Evolutionary conservation across 1,140 invertebrate genomes (phyloP), one percentile per base, ranked within the genome.

Genomic region (Pachypeltis micranthus): DNA sequence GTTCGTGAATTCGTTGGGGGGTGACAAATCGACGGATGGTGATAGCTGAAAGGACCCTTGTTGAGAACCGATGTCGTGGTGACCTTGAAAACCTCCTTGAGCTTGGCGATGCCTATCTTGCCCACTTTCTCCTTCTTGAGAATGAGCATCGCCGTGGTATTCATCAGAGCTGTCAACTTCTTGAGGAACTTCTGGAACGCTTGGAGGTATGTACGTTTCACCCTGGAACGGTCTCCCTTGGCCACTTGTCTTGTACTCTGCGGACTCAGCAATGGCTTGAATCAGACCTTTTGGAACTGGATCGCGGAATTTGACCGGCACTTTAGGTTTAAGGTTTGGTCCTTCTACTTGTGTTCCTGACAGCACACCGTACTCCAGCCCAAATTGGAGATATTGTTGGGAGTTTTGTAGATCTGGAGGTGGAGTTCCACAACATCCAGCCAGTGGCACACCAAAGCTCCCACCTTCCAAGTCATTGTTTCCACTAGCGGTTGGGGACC

Each of bases 241-340:
- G 78, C 78, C 21, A 70, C 77, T 61, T 21, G 44, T 62, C 31
- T 68, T 65, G 16, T 57, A 68, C 58, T 68, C 56, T 12, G 63
- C 69, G 74, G 80, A 72, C 24, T 74, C 74, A 64, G 77, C 82
- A 61, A 83, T 83, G 16, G 82, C 79, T 65, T 84, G 77, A 1
- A 85, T 72, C 1, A 88, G 69, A 1, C 83, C 84, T 55, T 75
- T 74, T 2, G 86, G 86, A 1, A 88, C 81, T 0, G 82, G 79
- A 27, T 86, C 83, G 59, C 84, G 78, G 69, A 87, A 87, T 67
- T 83, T 80, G 4, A 85, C 77, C 0, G 82, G 83, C 28, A 77
- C 73, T 71, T 76, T 79, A 1, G 83, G 81, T 44, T 75, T 73
- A 12, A 68, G 26, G 55, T 70, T 67, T 12, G 69, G 70, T 24